Percentiles rank a stretch among this genome's conserved stretches.
phyloP scores from a whole-genome alignment of 2,888 invertebrate species.

The Stomorhina lunata region DNA sequence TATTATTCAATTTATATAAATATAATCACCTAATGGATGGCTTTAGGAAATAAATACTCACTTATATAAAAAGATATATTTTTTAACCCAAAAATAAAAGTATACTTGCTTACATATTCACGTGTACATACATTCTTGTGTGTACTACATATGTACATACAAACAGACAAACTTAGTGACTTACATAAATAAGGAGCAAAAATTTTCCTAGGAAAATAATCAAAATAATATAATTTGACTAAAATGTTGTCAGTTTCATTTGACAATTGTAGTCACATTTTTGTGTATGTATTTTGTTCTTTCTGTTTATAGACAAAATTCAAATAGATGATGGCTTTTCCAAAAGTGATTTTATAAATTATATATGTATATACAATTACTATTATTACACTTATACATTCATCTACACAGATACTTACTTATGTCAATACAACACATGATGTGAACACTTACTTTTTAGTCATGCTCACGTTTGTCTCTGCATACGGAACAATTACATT shows the following conservation, averaged over 20 bases:
- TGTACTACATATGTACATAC: too few relatives aligned
- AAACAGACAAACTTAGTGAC: too few relatives aligned
- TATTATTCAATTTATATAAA: conserved; percentile 27
- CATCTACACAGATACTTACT: not conserved
- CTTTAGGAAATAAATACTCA: conserved; percentile 11
- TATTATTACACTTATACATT: conserved; percentile 7
- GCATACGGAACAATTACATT: not conserved
- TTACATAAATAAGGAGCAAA: too few relatives aligned
- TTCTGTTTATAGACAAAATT: not conserved
- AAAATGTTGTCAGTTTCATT: conserved; percentile 29
- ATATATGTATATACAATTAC: conserved; percentile 19
- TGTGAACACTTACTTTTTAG: conserved; percentile 17
- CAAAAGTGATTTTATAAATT: conserved; percentile 17
- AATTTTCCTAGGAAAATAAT: not conserved
- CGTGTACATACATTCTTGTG: not conserved
- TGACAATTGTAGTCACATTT: conserved; percentile 36
- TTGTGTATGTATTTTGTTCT: not conserved
- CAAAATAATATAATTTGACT: conserved; percentile 37
- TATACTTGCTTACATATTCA: too few relatives aligned
- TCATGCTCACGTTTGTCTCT: not conserved
- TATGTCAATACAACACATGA: not conserved
- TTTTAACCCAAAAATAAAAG: not conserved
- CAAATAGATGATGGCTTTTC: not conserved
- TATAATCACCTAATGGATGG: conserved; percentile 51
- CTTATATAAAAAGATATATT: conserved; percentile 18